phyloP scores from a whole-genome alignment of 2,888 invertebrate genomes.

The Pollenia griseotomentosa region DNA sequence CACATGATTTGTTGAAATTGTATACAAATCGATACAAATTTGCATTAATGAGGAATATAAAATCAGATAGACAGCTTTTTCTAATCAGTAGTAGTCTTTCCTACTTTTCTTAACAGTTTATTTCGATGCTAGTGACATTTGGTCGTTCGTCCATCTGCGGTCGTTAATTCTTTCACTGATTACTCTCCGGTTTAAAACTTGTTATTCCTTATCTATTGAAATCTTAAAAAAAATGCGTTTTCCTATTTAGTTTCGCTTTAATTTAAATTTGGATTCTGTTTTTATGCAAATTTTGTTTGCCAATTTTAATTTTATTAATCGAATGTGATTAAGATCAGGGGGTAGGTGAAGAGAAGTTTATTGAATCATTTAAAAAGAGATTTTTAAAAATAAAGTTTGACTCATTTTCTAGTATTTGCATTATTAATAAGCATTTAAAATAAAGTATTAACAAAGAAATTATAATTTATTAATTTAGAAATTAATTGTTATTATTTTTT shows the following conservation, averaged over 20 bases:
- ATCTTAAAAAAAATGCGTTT: too few species aligned
- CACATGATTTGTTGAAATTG: constrained; percentile 2
- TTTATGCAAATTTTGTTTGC: too few species aligned
- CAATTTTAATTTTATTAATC: constrained; percentile 4
- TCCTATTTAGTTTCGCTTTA: too few species aligned
- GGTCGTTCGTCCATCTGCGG: background rate
- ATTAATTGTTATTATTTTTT: constrained; percentile 40
- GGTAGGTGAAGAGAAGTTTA: background rate
- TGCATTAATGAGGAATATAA: constrained; percentile 25
- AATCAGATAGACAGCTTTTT: background rate
- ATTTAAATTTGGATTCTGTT: too few species aligned
- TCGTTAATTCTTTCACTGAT: background rate
- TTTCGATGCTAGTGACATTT: background rate
- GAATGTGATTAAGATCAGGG: background rate
- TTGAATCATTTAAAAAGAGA: constrained; percentile 17
- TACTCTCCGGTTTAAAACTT: background rate
- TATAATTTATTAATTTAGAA: constrained; percentile 35
- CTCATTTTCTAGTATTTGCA: constrained; percentile 45
- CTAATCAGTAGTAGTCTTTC: background rate
- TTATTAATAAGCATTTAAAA: constrained; percentile 25
- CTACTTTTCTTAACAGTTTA: background rate
- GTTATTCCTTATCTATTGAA: background rate
- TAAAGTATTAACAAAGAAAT: background rate
- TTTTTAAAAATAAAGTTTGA: constrained; percentile 54
- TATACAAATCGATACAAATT: constrained; percentile 35